Conservation (phyloP, 2,113 vertebrate genomes). For the Microcebus griseorufus region DNA sequence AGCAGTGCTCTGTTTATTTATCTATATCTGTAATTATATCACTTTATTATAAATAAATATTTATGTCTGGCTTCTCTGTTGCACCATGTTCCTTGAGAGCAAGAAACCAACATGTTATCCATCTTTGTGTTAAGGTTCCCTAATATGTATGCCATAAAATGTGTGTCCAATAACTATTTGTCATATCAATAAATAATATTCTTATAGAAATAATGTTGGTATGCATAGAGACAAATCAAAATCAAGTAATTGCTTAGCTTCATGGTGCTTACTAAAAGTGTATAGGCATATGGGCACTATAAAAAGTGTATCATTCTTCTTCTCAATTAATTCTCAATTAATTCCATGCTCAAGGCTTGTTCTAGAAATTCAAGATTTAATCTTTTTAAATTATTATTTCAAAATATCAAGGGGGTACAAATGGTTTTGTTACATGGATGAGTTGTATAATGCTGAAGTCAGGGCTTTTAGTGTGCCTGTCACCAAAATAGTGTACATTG, state of each 20-base stretch:
- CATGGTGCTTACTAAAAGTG: neutral
- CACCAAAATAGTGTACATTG: no score
- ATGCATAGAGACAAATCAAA: neutral
- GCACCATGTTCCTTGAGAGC: neutral
- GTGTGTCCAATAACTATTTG: neutral
- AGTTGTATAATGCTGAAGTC: no score
- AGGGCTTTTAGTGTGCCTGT: no score
- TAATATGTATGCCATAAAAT: neutral
- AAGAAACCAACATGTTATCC: neutral
- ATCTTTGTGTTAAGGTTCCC: neutral
- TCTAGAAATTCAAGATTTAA: neutral
- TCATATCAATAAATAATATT: neutral
- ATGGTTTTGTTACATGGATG: no score
- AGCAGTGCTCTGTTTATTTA: neutral
- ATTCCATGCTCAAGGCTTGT: neutral
- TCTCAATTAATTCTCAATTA: neutral
- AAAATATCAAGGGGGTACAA: no score
- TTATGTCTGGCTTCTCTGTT: neutral
- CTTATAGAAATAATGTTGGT: neutral
- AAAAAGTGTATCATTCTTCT: neutral
- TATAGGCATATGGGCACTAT: neutral
- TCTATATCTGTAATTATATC: neutral
- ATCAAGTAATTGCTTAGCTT: neutral
- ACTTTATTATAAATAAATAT: neutral
- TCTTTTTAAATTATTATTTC: no score